These are phyloP conservation scores for Oxytorus armatus DNA, from an alignment of 2,888 invertebrate genomes.

Conservation along the genomic window DNA sequence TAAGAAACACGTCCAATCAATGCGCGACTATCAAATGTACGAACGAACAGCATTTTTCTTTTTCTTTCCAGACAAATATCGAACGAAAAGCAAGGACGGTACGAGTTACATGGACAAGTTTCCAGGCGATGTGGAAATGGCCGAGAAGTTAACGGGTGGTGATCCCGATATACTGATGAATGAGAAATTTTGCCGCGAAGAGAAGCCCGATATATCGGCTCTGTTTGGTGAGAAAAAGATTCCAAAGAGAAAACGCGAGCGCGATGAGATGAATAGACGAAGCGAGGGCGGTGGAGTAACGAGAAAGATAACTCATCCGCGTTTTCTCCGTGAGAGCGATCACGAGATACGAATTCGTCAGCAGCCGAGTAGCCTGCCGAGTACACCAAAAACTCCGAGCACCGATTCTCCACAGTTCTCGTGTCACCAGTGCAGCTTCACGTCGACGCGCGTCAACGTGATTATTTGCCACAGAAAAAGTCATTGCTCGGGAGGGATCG, in stretches of 20 bases:
- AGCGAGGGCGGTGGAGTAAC: constrained; percentile 72
- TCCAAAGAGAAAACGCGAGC: constrained; percentile 80
- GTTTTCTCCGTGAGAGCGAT: constrained; percentile 85
- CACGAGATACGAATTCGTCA: constrained; percentile 89
- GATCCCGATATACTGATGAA: constrained; percentile 89
- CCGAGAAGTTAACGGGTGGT: constrained; percentile 90
- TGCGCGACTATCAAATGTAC: not conserved
- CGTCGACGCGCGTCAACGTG: constrained; percentile 89
- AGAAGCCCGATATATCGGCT: constrained; percentile 85
- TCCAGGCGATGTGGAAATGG: constrained; percentile 90
- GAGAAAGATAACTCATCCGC: constrained; percentile 84
- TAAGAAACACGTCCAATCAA: too few relatives aligned
- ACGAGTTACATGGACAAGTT: constrained; percentile 90
- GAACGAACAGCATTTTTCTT: not conserved
- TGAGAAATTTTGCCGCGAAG: constrained; percentile 86
- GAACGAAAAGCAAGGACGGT: constrained; percentile 87
- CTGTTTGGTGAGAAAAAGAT: constrained; percentile 86
- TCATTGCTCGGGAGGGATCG: constrained; percentile 86
- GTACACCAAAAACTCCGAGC: constrained; percentile 73
- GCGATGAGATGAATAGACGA: constrained; percentile 73
- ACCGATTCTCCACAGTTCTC: constrained; percentile 84
- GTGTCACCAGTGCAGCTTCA: constrained; percentile 88
- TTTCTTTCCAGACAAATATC: constrained; percentile 86
- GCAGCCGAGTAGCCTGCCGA: constrained; percentile 83
- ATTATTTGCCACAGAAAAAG: constrained; percentile 90